Conservation (phyloP, 2,113 vertebrate genomes). For the Galeopterus variegatus region DNA sequence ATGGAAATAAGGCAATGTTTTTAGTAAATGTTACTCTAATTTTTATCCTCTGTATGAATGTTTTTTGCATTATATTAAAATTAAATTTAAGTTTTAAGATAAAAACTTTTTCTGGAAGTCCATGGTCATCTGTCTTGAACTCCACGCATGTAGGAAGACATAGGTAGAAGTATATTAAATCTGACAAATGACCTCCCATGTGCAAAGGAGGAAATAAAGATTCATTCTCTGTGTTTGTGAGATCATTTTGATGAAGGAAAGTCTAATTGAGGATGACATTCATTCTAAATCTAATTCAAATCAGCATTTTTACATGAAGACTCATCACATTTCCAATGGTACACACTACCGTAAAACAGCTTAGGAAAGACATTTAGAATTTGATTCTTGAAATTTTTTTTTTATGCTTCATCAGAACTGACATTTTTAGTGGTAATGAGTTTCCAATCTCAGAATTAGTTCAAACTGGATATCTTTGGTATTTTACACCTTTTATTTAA, state of each 20-base stretch:
- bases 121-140: constrained; percentile 88
- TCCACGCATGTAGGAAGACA: constrained; percentile 89
- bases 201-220: constrained; percentile 93
- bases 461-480: constrained; percentile 80
- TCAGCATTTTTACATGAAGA: constrained; percentile 93
- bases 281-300: constrained; percentile 93
- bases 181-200: constrained; percentile 93
- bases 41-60: constrained; percentile 67
- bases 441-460: constrained; percentile 85
- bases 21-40: constrained; percentile 60
- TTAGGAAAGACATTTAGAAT: constrained; percentile 91
- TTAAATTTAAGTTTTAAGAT: constrained; percentile 79
- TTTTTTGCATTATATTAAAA: constrained; percentile 77
- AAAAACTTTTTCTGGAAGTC: constrained; percentile 81
- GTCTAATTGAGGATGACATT: constrained; percentile 92
- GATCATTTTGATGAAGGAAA: constrained; percentile 92
- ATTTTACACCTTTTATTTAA: constrained; percentile 81
- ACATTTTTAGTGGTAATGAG: constrained; percentile 87
- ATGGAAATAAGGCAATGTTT: constrained; percentile 61
- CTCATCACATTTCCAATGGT: constrained; percentile 92
- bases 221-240: constrained; percentile 92
- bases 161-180: constrained; percentile 92
- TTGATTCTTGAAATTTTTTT: constrained; percentile 88
- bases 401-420: constrained; percentile 88
- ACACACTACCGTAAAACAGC: constrained; percentile 87